phyloP scores from a whole-genome alignment of 37 sponge, comb jelly and placozoan genomes.

The Beroe forskalii region DNA sequence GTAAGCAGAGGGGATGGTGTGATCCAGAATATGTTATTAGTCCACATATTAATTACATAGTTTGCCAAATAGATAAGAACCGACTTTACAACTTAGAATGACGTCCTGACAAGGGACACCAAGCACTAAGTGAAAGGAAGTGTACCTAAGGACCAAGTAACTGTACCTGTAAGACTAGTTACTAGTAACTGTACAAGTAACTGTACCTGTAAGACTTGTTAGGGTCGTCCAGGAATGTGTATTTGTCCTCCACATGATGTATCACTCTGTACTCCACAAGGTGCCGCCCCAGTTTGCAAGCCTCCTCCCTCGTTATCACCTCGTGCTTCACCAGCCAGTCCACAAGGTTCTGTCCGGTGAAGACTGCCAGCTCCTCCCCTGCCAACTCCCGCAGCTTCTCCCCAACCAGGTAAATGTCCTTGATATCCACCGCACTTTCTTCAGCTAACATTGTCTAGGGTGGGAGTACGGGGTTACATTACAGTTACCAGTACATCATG shows the following conservation, averaged over 20 bases:
- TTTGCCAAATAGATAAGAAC: too few species aligned
- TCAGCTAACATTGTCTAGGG: not conserved
- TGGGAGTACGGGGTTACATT: not conserved
- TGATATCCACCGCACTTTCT: not conserved
- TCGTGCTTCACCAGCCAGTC: not conserved
- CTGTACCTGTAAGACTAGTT: too few species aligned
- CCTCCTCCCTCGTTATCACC: not conserved
- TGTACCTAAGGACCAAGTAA: too few species aligned
- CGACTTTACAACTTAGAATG: too few species aligned
- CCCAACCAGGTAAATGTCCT: slow-evolving; percentile 1
- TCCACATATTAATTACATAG: too few species aligned
- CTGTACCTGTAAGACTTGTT: not conserved
- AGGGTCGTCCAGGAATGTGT: slow-evolving; percentile 14
- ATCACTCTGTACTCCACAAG: slow-evolving; percentile 37
- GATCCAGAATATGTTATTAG: too few species aligned
- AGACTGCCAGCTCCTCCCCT: not conserved
- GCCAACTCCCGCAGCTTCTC: not conserved
- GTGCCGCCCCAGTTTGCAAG: not conserved
- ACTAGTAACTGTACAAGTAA: too few species aligned
- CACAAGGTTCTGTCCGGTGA: slow-evolving; percentile 38
- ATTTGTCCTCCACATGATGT: slow-evolving; percentile 2
- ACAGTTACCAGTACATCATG: too few species aligned
- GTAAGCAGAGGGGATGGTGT: too few species aligned
- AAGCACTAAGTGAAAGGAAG: too few species aligned
- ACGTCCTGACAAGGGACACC: too few species aligned